Evolutionary conservation across 2,113 vertebrate genomes (phyloP).

Genomic region (Anseranas semipalmata): DNA sequence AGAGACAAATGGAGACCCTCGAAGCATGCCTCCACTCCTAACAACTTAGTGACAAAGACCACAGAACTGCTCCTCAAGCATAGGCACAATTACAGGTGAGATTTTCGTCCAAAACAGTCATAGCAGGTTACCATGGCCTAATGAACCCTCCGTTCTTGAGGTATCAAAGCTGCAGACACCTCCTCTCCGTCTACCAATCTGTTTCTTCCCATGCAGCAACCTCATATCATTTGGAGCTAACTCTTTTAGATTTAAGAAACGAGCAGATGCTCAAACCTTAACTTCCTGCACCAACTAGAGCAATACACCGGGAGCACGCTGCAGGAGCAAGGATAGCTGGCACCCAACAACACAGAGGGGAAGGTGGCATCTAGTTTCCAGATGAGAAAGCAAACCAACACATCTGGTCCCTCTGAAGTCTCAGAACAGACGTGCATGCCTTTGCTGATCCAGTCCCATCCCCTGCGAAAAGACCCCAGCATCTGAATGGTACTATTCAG

Average conservation of each 20-base stretch:
- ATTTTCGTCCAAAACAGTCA: neutral
- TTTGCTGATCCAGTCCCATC: neutral
- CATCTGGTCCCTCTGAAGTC: neutral
- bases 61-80: neutral
- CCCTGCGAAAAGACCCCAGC: fast-evolving
- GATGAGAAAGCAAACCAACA: neutral
- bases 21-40: neutral
- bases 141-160: neutral
- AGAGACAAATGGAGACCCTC: neutral
- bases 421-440: neutral
- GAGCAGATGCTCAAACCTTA: neutral
- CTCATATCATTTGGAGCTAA: neutral
- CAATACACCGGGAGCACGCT: neutral
- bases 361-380: neutral
- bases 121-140: neutral
- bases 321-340: neutral
- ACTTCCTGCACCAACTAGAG: neutral
- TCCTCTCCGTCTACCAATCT: neutral
- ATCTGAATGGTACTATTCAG: neutral
- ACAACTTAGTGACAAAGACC: neutral
- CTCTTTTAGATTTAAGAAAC: neutral
- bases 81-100: neutral
- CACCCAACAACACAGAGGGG: neutral
- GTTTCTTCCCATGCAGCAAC: neutral
- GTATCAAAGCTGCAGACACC: neutral